Evolutionary conservation across 2,888 invertebrate species (phyloP).

Genomic region (Resseliella maxima): DNA sequence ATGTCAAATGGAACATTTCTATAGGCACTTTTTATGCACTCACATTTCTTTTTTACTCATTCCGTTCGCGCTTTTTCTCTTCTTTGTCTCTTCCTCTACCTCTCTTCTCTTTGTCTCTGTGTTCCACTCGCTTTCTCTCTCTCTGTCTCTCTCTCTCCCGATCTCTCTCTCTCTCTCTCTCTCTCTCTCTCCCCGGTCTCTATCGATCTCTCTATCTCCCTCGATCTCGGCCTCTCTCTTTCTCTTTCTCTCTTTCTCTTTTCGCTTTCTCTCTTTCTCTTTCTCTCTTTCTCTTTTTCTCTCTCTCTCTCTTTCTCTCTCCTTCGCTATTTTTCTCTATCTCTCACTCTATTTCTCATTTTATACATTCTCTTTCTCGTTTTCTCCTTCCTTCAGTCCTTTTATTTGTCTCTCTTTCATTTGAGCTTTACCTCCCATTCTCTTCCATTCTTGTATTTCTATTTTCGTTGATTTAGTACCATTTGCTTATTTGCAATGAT

Average conservation of each 20-base stretch:
- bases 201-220: no score
- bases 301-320: not conserved
- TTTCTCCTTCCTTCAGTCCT: no score
- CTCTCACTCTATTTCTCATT: no score
- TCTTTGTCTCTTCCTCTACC: not conserved
- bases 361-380: no score
- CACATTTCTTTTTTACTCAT: no score
- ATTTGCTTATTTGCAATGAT: not conserved
- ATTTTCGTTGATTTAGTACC: not conserved
- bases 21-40: slow-evolving; percentile 39
- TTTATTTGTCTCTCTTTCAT: not conserved
- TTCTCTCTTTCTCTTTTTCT: not conserved
- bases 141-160: not conserved
- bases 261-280: not conserved
- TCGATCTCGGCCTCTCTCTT: no score
- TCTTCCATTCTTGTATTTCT: not conserved
- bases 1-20: slow-evolving; percentile 4
- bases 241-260: no score
- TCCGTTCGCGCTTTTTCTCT: not conserved
- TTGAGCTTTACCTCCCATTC: not conserved
- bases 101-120: not conserved
- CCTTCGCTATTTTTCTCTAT: not conserved
- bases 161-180: no score
- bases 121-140: not conserved
- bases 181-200: no score